These are phyloP conservation scores for Melinopterus prodromus DNA, from an alignment of 2,888 invertebrate genomes.

Conservation along the genomic window DNA sequence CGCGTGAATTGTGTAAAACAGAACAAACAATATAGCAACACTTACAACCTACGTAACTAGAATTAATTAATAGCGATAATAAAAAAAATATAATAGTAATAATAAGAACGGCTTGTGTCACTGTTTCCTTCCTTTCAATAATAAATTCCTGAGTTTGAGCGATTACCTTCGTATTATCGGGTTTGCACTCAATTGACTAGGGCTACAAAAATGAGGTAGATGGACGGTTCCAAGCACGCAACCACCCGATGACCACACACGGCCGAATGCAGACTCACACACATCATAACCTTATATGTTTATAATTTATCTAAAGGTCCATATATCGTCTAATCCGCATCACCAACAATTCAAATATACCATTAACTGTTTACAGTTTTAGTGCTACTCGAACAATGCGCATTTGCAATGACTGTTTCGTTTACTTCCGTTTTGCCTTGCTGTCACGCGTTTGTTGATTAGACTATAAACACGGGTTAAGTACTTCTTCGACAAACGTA, in stretches of 20 bases:
- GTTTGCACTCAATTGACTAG: slow-evolving; percentile 40
- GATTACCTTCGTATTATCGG: slow-evolving; percentile 35
- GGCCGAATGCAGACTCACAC: background rate
- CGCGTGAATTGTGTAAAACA: background rate
- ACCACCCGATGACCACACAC: slow-evolving; percentile 30
- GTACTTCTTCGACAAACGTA: background rate
- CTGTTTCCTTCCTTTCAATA: background rate
- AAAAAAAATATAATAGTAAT: background rate
- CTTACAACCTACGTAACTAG: slow-evolving; percentile 35
- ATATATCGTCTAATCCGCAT: background rate
- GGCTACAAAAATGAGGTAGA: slow-evolving; percentile 39
- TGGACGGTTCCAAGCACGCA: slow-evolving; percentile 40
- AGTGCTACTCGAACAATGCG: background rate
- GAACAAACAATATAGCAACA: slow-evolving; percentile 27
- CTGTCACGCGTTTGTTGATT: background rate
- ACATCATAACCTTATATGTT: slow-evolving; percentile 28
- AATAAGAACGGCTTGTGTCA: background rate
- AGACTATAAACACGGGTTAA: background rate
- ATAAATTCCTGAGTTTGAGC: slow-evolving; percentile 38
- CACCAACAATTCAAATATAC: slow-evolving; percentile 21
- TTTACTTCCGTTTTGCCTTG: background rate
- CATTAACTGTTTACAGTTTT: background rate
- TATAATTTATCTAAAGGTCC: background rate
- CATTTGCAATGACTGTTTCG: no score
- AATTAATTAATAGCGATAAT: slow-evolving; percentile 17